These are phyloP conservation scores for Drosophila hydei DNA, from an alignment of 1,140 invertebrate species.

Conservation along the genomic window DNA sequence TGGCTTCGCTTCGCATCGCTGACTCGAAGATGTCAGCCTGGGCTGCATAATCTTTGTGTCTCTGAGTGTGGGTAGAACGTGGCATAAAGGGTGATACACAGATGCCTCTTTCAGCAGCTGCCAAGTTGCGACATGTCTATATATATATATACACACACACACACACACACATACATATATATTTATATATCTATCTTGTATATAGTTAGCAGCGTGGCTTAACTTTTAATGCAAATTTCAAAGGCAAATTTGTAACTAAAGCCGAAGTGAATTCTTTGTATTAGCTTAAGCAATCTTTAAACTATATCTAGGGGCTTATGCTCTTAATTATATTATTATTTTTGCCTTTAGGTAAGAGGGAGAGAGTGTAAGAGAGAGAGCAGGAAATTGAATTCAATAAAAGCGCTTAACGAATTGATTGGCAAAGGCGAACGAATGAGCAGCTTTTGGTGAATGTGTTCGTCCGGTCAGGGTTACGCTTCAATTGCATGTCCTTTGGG, in stretches of 20 bases:
- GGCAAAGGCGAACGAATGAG: conserved; percentile 29
- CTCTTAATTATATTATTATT: no score
- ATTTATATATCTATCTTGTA: neutral
- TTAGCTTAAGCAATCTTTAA: neutral
- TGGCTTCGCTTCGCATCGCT: conserved; percentile 33
- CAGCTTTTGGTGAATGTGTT: conserved; percentile 22
- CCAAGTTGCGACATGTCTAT: neutral
- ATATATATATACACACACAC: neutral
- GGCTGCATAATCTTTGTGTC: conserved; percentile 9
- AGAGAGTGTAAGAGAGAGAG: neutral
- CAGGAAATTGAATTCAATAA: conserved; percentile 38
- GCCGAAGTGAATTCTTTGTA: neutral
- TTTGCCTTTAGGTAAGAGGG: no score
- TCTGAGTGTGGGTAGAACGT: conserved; percentile 3
- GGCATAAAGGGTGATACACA: conserved; percentile 15
- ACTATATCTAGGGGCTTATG: neutral
- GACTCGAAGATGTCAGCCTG: conserved; percentile 35
- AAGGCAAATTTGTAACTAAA: neutral
- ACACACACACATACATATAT: neutral
- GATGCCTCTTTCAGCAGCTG: conserved; percentile 10
- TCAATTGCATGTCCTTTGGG: conserved; percentile 40
- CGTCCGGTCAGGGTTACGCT: conserved; percentile 3
- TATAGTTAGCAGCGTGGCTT: neutral
- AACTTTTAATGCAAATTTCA: conserved; percentile 2
- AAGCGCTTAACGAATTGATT: conserved; percentile 42